phyloP scores from a whole-genome alignment of 2,888 invertebrate genomes.

The Cyclophora punctaria region DNA sequence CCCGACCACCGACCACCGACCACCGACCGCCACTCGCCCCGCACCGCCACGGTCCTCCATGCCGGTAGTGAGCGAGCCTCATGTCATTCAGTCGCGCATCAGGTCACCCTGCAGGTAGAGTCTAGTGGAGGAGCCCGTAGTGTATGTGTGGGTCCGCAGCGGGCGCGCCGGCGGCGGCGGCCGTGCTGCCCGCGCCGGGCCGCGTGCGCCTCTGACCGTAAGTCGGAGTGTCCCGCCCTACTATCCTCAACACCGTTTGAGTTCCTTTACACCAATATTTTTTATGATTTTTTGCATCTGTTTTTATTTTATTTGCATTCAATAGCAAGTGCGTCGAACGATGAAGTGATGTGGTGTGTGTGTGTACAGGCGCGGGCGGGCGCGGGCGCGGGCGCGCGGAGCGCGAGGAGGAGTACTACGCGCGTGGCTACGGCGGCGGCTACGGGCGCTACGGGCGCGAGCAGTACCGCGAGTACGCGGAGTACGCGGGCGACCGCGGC shows the following conservation, averaged over 20 bases:
- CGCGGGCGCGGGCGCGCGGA: slow-evolving; percentile 47
- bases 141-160: slow-evolving; percentile 14
- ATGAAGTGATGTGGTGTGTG: not conserved
- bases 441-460: slow-evolving; percentile 28
- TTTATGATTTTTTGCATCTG: slow-evolving; percentile 14
- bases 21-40: not conserved
- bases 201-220: slow-evolving; percentile 57
- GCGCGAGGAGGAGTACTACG: slow-evolving; percentile 73
- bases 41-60: not conserved
- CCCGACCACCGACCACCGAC: not conserved
- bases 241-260: slow-evolving; percentile 19
- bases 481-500: slow-evolving; percentile 31
- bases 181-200: slow-evolving; percentile 64
- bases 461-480: slow-evolving; percentile 23
- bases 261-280: slow-evolving; percentile 5
- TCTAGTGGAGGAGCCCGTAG: slow-evolving; percentile 24
- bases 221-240: slow-evolving; percentile 41
- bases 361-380: slow-evolving; percentile 53
- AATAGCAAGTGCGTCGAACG: not conserved
- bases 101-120: slow-evolving; percentile 5
- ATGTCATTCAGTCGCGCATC: not conserved
- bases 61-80: not conserved
- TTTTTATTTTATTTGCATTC: slow-evolving; percentile 17
- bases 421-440: slow-evolving; percentile 41
- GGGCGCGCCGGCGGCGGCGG: slow-evolving; percentile 36